Base-by-base conservation (phyloP, 1,140 invertebrate genomes). In the Bombus huntii region DNA sequence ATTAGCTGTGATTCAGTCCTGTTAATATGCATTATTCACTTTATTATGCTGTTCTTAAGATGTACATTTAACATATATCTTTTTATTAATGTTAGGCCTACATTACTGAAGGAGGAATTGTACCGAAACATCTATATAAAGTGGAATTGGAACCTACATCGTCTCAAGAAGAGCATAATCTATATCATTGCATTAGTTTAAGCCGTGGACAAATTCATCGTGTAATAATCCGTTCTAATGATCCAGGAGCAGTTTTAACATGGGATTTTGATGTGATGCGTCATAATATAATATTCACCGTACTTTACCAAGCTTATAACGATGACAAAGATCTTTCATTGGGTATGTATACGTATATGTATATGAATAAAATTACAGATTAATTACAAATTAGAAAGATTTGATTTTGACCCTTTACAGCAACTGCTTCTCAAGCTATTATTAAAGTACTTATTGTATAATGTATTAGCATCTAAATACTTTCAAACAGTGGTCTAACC, bases 261-360 rank as follows among this genome's bases (percentile, higher is more conserved):
- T 99, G 98, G 98, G 99, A 99, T 95, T 99, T 99, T 96, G 99
- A 99, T 95, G 98, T 99, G 15, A 96, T 99, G 94, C 97, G 98
- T 72, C 98, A 98, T 91, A 98, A 98, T 93, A 97, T 99, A 87
- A 96, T 97, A 83, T 99, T 99, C 95, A 97, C 97, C 44, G 97
- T 99, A n/a, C 97, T 98, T 44, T 91, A 93, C 78, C 94, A 95
- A 82, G 85, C 91, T 18, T 92, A 73, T 12, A 65, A 79, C 3
- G 77, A 83, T 39, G 59, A 57, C 1, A 81, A 76, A 62, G 62
- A 75, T 39, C 3, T 15, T n/a, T 59, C 81, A 47, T 44, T 76
- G 66, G 89, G 89, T 90, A 83, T 3, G 59, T 81, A 57, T 65
- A 76, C 1, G 57, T 34, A 39, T 25, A 57, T 59, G n/a, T 44